These are phyloP conservation scores for Aporophyla nigra DNA, from an alignment of 2,888 invertebrate species.

Conservation along the genomic window DNA sequence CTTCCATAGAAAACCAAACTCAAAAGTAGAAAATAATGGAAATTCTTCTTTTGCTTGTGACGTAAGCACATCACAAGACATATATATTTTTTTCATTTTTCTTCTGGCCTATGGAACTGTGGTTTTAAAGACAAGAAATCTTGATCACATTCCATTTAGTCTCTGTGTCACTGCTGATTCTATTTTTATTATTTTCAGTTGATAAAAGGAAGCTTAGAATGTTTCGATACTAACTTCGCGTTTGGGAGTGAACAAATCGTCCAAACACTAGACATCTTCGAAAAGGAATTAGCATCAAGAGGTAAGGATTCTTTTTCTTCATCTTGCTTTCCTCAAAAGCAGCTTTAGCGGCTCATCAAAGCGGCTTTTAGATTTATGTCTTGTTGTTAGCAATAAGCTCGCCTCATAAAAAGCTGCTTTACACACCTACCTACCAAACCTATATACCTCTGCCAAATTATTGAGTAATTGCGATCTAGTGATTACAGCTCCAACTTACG, in stretches of 20 bases:
- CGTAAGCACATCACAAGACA: too few species aligned
- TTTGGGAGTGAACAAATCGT: conserved; percentile 89
- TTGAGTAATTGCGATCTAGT: neutral
- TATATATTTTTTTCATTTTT: too few species aligned
- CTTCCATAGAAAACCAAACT: too few species aligned
- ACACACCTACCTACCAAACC: too few species aligned
- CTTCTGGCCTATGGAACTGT: too few species aligned
- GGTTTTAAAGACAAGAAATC: neutral
- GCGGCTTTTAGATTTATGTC: neutral
- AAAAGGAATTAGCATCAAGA: conserved; percentile 89
- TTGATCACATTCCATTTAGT: neutral
- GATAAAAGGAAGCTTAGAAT: conserved; percentile 88
- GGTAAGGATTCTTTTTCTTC: conserved; percentile 73
- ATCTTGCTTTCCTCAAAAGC: neutral
- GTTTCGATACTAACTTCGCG: conserved; percentile 88
- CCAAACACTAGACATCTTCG: conserved; percentile 89
- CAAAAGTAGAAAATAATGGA: too few species aligned
- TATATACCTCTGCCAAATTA: neutral
- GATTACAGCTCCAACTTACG: neutral
- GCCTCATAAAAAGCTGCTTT: neutral
- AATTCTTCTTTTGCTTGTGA: too few species aligned
- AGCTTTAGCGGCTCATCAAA: too few species aligned
- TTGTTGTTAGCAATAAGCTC: neutral
- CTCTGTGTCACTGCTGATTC: neutral
- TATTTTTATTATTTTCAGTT: conserved; percentile 76